Evolutionary conservation across 1,140 invertebrate genomes (phyloP).

Genomic region (Chrysomallon squamiferum): DNA sequence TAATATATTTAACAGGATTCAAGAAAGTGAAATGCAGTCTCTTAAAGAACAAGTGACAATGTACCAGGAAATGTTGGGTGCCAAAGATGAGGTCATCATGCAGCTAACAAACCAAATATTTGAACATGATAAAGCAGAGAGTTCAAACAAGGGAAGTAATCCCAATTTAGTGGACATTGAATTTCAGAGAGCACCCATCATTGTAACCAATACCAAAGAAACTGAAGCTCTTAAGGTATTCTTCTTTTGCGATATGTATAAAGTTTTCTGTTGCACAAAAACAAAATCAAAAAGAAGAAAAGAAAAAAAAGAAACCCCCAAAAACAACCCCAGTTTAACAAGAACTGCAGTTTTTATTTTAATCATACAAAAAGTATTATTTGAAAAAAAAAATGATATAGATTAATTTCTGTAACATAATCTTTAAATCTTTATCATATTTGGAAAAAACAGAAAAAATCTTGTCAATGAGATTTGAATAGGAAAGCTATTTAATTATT

Average conservation of each 20-base stretch:
- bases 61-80: constrained; percentile 59
- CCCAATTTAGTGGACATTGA: neutral
- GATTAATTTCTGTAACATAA: too few relatives aligned
- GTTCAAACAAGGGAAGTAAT: neutral
- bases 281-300: neutral
- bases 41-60: constrained; percentile 55
- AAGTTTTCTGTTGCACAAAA: neutral
- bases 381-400: too few relatives aligned
- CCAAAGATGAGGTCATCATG: constrained; percentile 61
- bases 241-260: neutral
- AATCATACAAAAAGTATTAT: too few relatives aligned
- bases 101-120: constrained; percentile 59
- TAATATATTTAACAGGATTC: constrained; percentile 14
- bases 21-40: constrained; percentile 31
- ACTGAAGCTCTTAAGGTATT: constrained; percentile 28
- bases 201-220: constrained; percentile 21
- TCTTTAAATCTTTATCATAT: too few relatives aligned
- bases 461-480: too few relatives aligned
- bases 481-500: too few relatives aligned
- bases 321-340: too few relatives aligned
- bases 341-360: too few relatives aligned
- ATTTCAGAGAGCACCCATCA: neutral
- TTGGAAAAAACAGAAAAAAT: too few relatives aligned
- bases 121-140: constrained; percentile 45
- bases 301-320: too few relatives aligned